Conservation (phyloP, 2,113 vertebrate species). For the Trochalopteron elliotii region DNA sequence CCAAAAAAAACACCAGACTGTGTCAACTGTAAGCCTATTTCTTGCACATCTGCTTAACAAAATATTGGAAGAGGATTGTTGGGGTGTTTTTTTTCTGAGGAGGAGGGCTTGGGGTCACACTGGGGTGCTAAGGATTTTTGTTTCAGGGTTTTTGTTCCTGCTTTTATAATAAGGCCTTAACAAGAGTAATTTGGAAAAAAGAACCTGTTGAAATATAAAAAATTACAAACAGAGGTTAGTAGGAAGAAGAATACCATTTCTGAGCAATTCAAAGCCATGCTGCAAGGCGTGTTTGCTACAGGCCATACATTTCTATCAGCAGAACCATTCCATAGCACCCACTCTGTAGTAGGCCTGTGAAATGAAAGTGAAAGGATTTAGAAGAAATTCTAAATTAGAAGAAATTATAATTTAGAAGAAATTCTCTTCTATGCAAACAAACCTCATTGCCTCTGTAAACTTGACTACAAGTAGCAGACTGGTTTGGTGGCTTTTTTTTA, state of each 20-base stretch:
- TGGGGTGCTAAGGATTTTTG: neutral
- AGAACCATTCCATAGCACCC: neutral
- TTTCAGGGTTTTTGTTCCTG: neutral
- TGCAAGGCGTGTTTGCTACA: neutral
- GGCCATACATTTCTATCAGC: neutral
- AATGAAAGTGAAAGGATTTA: neutral
- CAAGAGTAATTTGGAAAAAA: neutral
- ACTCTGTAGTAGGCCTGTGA: neutral
- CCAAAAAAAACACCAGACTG: neutral
- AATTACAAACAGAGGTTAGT: neutral
- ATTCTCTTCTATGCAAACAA: neutral
- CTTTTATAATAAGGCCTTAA: neutral
- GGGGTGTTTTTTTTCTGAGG: neutral
- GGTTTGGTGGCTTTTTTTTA: neutral
- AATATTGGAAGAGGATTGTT: neutral
- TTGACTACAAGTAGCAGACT: neutral
- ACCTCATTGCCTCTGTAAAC: neutral
- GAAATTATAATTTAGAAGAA: no score
- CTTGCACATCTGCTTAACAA: neutral
- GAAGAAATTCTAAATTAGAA: no score
- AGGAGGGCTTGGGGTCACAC: neutral
- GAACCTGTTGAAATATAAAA: neutral
- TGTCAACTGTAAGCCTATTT: neutral
- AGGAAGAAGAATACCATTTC: neutral
- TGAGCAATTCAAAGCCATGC: neutral